These are phyloP conservation scores for Cyprinodon tularosa DNA, from an alignment of 2,113 vertebrate genomes.

Conservation along the genomic window DNA sequence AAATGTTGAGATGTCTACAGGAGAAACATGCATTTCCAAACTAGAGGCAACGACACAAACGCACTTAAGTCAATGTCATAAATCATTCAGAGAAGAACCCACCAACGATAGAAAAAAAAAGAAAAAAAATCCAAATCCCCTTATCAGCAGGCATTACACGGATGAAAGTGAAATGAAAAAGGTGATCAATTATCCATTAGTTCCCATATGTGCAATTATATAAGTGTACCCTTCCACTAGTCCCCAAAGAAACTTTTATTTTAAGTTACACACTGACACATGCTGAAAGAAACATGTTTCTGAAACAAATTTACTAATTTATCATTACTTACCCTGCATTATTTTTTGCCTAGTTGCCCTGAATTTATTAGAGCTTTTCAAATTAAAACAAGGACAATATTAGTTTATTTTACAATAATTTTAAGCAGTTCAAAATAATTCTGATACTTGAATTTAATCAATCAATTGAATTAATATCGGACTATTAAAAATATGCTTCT, in stretches of 20 bases:
- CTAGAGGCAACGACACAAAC: constrained; percentile 16
- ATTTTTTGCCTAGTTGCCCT: neutral
- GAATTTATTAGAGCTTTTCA: neutral
- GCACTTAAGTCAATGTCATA: constrained; percentile 17
- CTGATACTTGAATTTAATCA: neutral
- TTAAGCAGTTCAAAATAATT: neutral
- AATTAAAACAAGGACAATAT: neutral
- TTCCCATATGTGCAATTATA: constrained; percentile 30
- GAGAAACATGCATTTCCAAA: constrained; percentile 6
- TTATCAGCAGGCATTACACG: constrained; percentile 44
- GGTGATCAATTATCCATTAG: constrained; percentile 51
- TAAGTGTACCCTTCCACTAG: constrained; percentile 17
- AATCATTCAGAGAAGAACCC: constrained; percentile 33
- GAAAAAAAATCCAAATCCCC: constrained; percentile 13
- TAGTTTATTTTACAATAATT: neutral
- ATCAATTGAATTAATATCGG: neutral
- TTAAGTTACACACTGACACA: neutral
- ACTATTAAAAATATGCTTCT: neutral
- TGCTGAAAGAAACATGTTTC: neutral
- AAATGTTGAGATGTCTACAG: neutral
- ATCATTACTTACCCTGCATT: neutral
- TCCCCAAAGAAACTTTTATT: constrained; percentile 1
- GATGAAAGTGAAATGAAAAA: constrained; percentile 29
- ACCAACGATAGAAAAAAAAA: constrained; percentile 19
- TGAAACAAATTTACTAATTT: neutral